phyloP scores from a whole-genome alignment of 2,113 vertebrate genomes.

The Sigmodon hispidus region DNA sequence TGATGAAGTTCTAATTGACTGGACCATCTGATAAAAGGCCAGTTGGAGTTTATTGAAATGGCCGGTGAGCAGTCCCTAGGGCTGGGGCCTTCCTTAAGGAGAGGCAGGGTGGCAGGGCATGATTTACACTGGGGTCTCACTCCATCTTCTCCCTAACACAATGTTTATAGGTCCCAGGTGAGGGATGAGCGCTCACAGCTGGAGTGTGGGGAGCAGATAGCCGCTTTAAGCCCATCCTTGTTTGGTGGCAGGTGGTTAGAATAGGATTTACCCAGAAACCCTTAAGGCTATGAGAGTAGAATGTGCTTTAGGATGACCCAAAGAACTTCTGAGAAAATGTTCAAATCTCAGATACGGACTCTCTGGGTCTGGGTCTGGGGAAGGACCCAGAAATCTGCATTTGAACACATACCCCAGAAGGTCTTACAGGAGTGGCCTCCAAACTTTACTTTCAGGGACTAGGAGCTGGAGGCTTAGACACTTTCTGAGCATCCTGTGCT shows the following conservation, averaged over 20 bases:
- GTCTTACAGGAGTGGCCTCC: not conserved
- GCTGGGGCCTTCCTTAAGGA: constrained; percentile 71
- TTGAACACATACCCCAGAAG: not conserved
- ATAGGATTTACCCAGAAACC: not conserved
- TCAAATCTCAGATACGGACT: not conserved
- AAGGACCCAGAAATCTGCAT: not conserved
- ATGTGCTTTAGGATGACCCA: not conserved
- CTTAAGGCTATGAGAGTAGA: not conserved
- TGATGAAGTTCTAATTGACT: constrained; percentile 92
- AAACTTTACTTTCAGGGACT: not conserved
- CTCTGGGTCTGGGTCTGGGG: not conserved
- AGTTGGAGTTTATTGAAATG: constrained; percentile 79
- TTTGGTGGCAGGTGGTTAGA: constrained; percentile 78
- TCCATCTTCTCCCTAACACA: constrained; percentile 78
- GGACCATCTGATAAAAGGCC: constrained; percentile 83
- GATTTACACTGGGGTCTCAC: constrained; percentile 83
- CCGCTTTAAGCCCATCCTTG: constrained; percentile 50
- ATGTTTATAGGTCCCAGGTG: constrained; percentile 85
- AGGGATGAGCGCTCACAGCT: constrained; percentile 75
- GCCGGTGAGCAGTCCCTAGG: constrained; percentile 71
- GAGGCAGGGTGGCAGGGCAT: constrained; percentile 68
- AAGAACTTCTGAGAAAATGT: not conserved
- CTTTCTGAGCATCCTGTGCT: not conserved
- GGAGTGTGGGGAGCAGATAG: constrained; percentile 71
- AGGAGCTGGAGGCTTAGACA: not conserved